Evolutionary conservation across 1,140 invertebrate genomes (phyloP), one percentile per base, ranked within the genome.

Genomic region (Drosophila rhopaloa): DNA sequence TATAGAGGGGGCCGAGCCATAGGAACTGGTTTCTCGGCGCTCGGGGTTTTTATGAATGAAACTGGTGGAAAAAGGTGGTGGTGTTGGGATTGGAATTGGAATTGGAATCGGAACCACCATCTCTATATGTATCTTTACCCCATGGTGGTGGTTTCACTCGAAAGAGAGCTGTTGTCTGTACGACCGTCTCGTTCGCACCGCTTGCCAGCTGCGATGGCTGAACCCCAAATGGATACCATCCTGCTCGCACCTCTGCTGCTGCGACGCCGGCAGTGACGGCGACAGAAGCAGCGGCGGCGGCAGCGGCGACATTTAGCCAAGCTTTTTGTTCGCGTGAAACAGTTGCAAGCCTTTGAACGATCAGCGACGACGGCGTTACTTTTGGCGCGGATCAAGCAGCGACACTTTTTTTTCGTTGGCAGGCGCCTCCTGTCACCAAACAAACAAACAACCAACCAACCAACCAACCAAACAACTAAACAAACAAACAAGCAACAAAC

Each of bases 261-360:
- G 44, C 55, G 32, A 58, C 48, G 63, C 10, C 40, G 13, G 9
- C 44, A 0, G 46, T 50, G 32, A 58, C 57, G 65, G 5, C 32
- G 13, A 6, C 44, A 0, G 35, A 5, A 19, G 27, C 32, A 13
- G 58, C 58, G 19, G 32, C 38, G 27, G 40, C 16, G 40, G 41
- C 74, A 41, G 53, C 63, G 74, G 48, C 61, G 61, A 67, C 54
- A 57, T 53, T 53, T 63, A 55, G 71, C 51, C 81, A 90, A 91
- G 90, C 90, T 91, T 91, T 91, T 91, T 91, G 90, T 91, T 88
- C 86, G 81, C 81, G 76, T 79, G 88, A 91, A 91, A 91, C 90
- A 91, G 90, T 91, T 91, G 90, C 90, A 91, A 91, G 90, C 75
- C 91, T 91, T 91, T 90, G 84, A 90, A 91, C 90, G 90, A 91